Conservation (phyloP, 2,113 vertebrate species). For the Isurus oxyrinchus region DNA sequence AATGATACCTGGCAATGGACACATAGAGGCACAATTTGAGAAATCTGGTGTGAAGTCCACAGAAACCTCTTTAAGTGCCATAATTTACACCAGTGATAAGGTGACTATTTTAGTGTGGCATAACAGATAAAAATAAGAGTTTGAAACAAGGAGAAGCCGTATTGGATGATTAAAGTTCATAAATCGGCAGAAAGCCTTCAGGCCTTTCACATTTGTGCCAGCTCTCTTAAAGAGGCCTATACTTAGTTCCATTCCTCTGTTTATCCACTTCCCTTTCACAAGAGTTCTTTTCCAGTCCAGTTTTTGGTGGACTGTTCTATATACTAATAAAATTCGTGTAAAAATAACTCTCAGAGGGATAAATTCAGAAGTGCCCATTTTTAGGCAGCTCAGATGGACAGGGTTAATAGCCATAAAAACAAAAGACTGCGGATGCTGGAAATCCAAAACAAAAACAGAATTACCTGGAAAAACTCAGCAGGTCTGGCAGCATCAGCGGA, state of each 20-base stretch:
- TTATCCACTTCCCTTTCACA: not conserved
- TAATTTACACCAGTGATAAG: constrained; percentile 51
- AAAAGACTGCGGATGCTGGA: too few species aligned
- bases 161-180: not conserved
- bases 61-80: constrained; percentile 56
- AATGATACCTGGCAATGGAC: constrained; percentile 55
- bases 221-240: not conserved
- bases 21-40: constrained; percentile 60
- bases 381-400: not conserved
- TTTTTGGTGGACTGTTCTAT: not conserved
- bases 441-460: too few species aligned
- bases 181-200: not conserved
- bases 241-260: not conserved
- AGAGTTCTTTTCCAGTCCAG: not conserved
- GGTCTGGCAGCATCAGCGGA: too few species aligned
- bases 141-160: not conserved
- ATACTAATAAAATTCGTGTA: not conserved
- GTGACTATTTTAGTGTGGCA: not conserved
- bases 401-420: too few species aligned
- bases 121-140: not conserved
- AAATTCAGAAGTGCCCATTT: too few species aligned
- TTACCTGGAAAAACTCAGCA: too few species aligned
- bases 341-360: not conserved
- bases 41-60: constrained; percentile 60
- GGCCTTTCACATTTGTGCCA: not conserved